These are phyloP conservation scores for Anguilla obscura DNA, from an alignment of 2,797 vertebrate genomes.

Conservation along the genomic window DNA sequence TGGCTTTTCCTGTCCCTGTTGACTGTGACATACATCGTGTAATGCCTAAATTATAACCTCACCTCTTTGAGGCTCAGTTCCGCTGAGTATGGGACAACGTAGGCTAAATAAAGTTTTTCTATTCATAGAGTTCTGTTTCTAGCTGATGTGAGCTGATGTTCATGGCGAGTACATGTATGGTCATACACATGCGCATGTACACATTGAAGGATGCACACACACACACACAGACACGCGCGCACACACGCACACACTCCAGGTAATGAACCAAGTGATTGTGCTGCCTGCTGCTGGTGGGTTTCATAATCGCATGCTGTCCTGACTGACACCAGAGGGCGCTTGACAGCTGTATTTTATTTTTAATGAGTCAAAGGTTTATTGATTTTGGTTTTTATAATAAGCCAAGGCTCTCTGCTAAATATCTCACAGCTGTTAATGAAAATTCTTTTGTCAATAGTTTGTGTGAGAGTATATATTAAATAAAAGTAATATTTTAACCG, in stretches of 20 bases:
- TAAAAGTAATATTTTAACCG: neutral
- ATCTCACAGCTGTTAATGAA: neutral
- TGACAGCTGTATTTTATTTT: neutral
- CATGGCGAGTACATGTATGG: neutral
- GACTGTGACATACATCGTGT: conserved; percentile 38
- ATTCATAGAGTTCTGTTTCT: neutral
- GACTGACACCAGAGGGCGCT: conserved; percentile 15
- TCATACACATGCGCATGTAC: neutral
- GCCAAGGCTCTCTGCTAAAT: neutral
- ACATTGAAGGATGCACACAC: neutral
- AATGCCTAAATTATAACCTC: conserved; percentile 25
- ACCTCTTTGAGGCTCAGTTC: conserved; percentile 9
- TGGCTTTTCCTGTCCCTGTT: conserved; percentile 47
- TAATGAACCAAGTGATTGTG: neutral
- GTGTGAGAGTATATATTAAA: neutral
- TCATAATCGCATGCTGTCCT: neutral
- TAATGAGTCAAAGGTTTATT: neutral
- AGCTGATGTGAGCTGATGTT: neutral
- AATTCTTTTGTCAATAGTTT: neutral
- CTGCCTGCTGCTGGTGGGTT: neutral
- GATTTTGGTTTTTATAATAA: neutral
- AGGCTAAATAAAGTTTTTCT: too few relatives aligned
- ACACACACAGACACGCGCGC: neutral
- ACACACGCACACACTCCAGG: neutral
- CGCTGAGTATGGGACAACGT: neutral